Conservation (phyloP, 2,888 invertebrate genomes). For the Parasteatoda lunata region DNA sequence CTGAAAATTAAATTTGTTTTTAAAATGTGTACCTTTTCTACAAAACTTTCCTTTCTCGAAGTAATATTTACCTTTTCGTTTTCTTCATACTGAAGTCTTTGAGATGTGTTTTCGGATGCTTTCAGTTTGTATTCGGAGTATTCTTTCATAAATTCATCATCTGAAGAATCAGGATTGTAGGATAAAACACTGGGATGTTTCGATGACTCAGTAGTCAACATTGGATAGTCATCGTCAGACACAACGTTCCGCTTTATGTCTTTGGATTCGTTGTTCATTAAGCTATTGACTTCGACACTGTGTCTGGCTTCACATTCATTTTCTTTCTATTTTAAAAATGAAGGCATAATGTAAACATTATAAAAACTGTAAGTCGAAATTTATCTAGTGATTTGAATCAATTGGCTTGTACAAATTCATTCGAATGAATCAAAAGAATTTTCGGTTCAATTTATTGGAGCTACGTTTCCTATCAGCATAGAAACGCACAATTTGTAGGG, state of each 20-base stretch:
- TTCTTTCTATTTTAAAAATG: background rate
- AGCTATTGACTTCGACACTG: background rate
- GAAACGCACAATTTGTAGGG: too few species aligned
- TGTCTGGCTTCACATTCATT: background rate
- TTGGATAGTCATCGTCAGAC: background rate
- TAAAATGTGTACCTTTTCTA: too few species aligned
- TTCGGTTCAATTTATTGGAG: too few species aligned
- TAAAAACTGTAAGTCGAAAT: background rate
- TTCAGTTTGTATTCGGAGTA: background rate
- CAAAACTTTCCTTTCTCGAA: too few species aligned
- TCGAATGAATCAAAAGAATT: background rate
- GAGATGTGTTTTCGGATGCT: too few species aligned
- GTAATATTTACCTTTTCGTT: too few species aligned
- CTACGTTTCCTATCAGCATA: too few species aligned
- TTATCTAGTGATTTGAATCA: constrained; percentile 1
- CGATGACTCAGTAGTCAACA: background rate
- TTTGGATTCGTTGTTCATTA: constrained; percentile 9
- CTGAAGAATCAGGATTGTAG: constrained; percentile 1
- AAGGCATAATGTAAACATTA: background rate
- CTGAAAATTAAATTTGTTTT: too few species aligned
- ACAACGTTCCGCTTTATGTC: background rate
- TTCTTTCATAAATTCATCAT: constrained; percentile 14
- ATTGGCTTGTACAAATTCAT: background rate
- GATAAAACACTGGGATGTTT: background rate
- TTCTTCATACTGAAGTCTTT: too few species aligned